A percentile compares a stretch with the other conserved stretches of the same genome.
phyloP scores from a whole-genome alignment of 2,888 invertebrate species.

The Pollenia griseotomentosa region DNA sequence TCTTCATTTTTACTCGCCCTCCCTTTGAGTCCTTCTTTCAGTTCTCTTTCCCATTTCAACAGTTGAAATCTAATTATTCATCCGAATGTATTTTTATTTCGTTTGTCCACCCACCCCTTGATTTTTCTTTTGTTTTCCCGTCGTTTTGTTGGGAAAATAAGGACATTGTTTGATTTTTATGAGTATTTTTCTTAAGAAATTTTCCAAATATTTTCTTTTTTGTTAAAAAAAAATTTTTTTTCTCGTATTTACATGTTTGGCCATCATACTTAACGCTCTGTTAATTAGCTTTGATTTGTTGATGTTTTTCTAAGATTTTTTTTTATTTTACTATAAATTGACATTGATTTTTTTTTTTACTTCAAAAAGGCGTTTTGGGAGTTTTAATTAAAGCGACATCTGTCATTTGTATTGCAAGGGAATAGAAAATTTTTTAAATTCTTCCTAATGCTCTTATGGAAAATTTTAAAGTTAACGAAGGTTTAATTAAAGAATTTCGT shows the following conservation, averaged over 20 bases:
- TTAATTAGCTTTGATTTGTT: slow-evolving; percentile 76
- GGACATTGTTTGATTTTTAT: slow-evolving; percentile 60
- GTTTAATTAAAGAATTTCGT: not conserved
- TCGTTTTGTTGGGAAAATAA: slow-evolving; percentile 49
- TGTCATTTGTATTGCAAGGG: slow-evolving; percentile 53
- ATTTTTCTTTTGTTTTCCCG: slow-evolving; percentile 37
- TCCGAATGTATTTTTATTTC: slow-evolving; percentile 77
- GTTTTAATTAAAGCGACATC: slow-evolving; percentile 74
- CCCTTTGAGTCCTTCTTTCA: not conserved
- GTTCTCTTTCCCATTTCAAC: slow-evolving; percentile 58
- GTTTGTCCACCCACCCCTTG: slow-evolving; percentile 32
- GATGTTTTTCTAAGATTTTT: slow-evolving; percentile 58
- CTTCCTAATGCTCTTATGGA: slow-evolving; percentile 51
- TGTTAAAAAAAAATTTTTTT: slow-evolving; percentile 43
- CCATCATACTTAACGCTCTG: slow-evolving; percentile 75
- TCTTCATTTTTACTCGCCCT: slow-evolving; percentile 51
- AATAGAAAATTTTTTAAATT: slow-evolving; percentile 21
- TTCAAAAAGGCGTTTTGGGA: slow-evolving; percentile 71
- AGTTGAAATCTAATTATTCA: slow-evolving; percentile 82
- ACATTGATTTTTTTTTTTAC: slow-evolving; percentile 72
- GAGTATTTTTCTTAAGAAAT: slow-evolving; percentile 54
- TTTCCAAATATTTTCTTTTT: slow-evolving; percentile 64
- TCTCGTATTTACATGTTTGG: slow-evolving; percentile 52
- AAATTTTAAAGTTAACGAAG: slow-evolving; percentile 33
- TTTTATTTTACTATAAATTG: slow-evolving; percentile 62